A percentile compares a stretch with the other conserved stretches of the same genome.
phyloP scores from a whole-genome alignment of 1,140 invertebrate species.

The Geopemphigus sp. region DNA sequence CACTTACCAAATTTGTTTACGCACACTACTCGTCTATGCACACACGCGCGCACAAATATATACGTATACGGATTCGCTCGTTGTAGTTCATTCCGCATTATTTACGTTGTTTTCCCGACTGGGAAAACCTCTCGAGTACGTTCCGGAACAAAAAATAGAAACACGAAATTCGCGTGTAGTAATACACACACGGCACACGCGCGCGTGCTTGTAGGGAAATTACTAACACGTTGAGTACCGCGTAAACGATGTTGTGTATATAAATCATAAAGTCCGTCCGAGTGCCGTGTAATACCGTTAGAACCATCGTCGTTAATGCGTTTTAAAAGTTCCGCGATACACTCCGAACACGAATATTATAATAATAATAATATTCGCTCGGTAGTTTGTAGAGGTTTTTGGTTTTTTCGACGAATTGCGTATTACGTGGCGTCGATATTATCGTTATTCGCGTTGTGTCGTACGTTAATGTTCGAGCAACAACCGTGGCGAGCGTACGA shows the following conservation, averaged over 20 bases:
- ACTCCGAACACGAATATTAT: neutral
- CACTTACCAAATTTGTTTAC: conserved; percentile 43
- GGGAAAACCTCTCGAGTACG: neutral
- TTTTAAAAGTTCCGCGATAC: neutral
- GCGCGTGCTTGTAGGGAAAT: no score
- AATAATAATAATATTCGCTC: no score
- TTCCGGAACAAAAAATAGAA: neutral
- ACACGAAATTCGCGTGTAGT: neutral
- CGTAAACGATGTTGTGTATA: neutral
- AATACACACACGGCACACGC: neutral
- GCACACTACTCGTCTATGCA: no score
- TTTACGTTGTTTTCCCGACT: neutral
- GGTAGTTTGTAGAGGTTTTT: no score
- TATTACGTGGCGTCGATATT: no score
- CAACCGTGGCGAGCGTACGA: no score
- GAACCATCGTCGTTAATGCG: neutral
- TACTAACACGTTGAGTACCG: no score
- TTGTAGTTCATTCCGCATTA: neutral
- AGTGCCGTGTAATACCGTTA: neutral
- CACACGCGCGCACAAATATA: no score
- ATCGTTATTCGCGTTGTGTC: no score
- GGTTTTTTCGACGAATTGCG: no score
- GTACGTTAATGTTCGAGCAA: no score
- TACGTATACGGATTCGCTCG: no score
- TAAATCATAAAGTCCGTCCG: neutral